Percentiles rank a stretch among this genome's conserved stretches.
Conservation (phyloP, 2,797 vertebrate genomes). For the Gallinago stenura region DNA sequence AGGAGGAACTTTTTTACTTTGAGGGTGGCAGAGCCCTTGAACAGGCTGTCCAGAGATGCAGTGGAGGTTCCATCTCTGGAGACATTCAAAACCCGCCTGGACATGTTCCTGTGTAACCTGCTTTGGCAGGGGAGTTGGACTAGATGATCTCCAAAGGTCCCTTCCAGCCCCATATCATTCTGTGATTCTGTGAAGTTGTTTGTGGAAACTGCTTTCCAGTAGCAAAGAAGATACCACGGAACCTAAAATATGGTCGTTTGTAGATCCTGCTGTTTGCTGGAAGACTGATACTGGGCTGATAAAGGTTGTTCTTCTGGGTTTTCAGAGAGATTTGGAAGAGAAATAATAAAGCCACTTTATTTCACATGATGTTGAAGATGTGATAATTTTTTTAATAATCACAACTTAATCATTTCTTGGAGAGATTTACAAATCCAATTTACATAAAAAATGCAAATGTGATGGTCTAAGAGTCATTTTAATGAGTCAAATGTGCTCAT, state of each 20-base stretch:
- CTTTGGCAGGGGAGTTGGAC: not conserved
- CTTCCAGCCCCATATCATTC: not conserved
- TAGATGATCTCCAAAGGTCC: not conserved
- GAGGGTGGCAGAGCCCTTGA: not conserved
- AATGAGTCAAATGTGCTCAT: not conserved
- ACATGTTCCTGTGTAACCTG: not conserved
- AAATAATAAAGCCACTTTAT: not conserved
- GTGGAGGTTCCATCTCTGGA: not conserved
- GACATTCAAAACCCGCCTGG: not conserved
- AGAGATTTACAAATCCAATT: constrained; percentile 35
- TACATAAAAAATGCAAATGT: constrained; percentile 21
- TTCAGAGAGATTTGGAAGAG: not conserved
- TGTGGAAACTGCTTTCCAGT: not conserved
- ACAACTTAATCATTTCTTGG: not conserved
- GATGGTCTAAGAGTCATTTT: constrained; percentile 2
- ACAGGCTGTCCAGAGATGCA: not conserved
- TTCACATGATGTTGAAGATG: not conserved
- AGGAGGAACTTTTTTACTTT: not conserved
- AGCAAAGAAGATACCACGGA: not conserved
- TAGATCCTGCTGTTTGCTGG: not conserved
- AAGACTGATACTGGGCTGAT: not conserved
- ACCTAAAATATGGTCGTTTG: not conserved
- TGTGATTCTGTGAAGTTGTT: not conserved
- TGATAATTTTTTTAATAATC: not conserved
- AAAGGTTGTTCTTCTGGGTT: not conserved